Base-by-base conservation (phyloP, 2,888 invertebrate species). In the Marasmarcha lunaedactyla region DNA sequence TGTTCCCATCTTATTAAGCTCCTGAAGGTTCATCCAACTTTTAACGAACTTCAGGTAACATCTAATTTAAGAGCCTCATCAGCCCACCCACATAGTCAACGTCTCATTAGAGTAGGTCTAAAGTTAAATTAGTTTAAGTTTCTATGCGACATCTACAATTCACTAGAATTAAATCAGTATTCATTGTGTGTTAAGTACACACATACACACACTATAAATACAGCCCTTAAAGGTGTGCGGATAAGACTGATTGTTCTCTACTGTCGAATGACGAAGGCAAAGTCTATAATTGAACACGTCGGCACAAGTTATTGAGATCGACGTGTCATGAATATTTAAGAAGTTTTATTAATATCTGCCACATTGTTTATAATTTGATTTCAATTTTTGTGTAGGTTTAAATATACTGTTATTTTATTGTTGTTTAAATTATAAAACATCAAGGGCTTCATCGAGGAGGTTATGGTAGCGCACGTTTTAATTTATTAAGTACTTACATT, bases 101-200 rank as follows among this genome's bases (percentile, higher is more conserved):
- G 10, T 30, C 41, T 46, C 45, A 45, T 48, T 46, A 42, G 44
- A 38, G 45, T 35, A 42, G 44, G 42, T 48, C 34, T 39, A 34
- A 48, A 47, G 46, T 47, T 45, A 39, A 46, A 50, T 47, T 49
- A 50, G 44, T 30, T 30, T 11, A 20, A 50, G 44, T 30, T 30
- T 11, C 30, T 3, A 30, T n/a, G n/a, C 10, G 30, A 30, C 30
- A 11, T 30, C n/a, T 10, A 7, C 10, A 10, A 20, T 20, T 20
- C 20, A 7, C 30, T 11, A 7, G 30, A 30, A 3, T 30, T 30
- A 30, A 30, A 30, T 30, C 30, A 30, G 30, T 30, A 30, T 30
- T 4, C 30, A 30, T n/a, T 30, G 30, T 30, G 30, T n/a, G 30
- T 30, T 20, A 20, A 30, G 30, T 10, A 7, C n/a, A 11, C n/a